Conservation (phyloP, 2,888 invertebrate species). For the Koerneria pararmatus region DNA sequence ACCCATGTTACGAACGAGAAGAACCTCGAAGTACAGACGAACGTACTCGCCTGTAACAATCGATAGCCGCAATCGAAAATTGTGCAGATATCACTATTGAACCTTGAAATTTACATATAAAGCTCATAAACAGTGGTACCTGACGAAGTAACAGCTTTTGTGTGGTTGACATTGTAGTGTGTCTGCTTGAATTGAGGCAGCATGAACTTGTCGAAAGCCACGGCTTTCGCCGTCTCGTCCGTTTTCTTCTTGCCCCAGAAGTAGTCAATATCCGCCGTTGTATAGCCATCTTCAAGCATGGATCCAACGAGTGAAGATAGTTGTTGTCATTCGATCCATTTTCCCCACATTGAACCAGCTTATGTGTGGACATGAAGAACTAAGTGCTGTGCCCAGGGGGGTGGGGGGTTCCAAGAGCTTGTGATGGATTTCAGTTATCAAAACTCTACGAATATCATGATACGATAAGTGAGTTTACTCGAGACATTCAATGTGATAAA, state of each 20-base stretch:
- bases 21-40: conserved; percentile 57
- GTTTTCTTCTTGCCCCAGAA: conserved; percentile 61
- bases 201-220: conserved; percentile 59
- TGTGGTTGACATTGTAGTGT: conserved; percentile 48
- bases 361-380: too few relatives aligned
- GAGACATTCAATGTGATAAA: too few relatives aligned
- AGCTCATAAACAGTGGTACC: too few relatives aligned
- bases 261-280: conserved; percentile 63
- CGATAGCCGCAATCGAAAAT: neutral
- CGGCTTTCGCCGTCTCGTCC: conserved; percentile 56
- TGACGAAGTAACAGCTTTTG: conserved; percentile 49
- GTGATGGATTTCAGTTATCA: too few relatives aligned
- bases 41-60: conserved; percentile 59
- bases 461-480: too few relatives aligned
- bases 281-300: conserved; percentile 64
- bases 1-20: conserved; percentile 90
- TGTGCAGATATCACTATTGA: neutral
- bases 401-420: too few relatives aligned
- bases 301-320: too few relatives aligned
- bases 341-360: too few relatives aligned
- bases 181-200: conserved; percentile 63
- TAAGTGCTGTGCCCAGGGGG: too few relatives aligned
- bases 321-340: too few relatives aligned
- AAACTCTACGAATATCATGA: too few relatives aligned
- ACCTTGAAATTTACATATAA: neutral